phyloP scores from a whole-genome alignment of 2,888 invertebrate genomes.

The Philhelius pedissequus region DNA sequence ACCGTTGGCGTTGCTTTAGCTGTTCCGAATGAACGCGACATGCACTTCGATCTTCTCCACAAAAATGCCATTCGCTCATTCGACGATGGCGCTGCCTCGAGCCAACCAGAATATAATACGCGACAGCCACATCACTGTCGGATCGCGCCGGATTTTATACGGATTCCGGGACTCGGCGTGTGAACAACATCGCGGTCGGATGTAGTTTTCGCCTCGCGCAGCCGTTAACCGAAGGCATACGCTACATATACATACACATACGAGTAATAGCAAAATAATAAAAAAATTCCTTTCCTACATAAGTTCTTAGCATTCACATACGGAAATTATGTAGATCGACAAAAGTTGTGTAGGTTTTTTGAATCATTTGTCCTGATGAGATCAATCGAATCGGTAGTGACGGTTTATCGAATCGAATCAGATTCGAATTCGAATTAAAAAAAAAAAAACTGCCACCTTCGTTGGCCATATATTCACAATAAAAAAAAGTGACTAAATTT shows the following conservation, averaged over 20 bases:
- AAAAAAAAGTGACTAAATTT: slow-evolving; percentile 1
- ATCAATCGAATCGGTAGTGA: slow-evolving; percentile 61
- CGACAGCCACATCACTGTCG: slow-evolving; percentile 15
- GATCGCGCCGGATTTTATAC: slow-evolving; percentile 55
- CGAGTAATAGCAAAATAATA: neutral
- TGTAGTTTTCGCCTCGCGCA: slow-evolving; percentile 30
- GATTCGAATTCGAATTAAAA: slow-evolving; percentile 10
- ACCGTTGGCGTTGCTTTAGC: neutral
- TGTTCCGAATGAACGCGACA: slow-evolving; percentile 24
- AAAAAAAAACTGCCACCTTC: neutral
- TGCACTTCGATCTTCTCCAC: slow-evolving; percentile 38
- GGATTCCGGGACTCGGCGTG: slow-evolving; percentile 60
- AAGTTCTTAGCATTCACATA: slow-evolving; percentile 31
- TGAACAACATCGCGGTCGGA: slow-evolving; percentile 59
- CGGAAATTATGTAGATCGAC: slow-evolving; percentile 47
- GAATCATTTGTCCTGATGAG: slow-evolving; percentile 64
- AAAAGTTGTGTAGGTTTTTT: slow-evolving; percentile 51
- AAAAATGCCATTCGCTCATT: slow-evolving; percentile 43
- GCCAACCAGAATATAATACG: slow-evolving; percentile 32
- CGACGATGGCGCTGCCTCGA: slow-evolving; percentile 38
- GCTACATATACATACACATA: neutral
- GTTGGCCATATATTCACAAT: slow-evolving; percentile 39
- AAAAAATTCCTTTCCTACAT: neutral
- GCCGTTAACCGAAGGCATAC: slow-evolving; percentile 35
- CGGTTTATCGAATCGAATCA: slow-evolving; percentile 13